phyloP scores from a whole-genome alignment of 2,113 vertebrate genomes.

The Sula dactylatra region DNA sequence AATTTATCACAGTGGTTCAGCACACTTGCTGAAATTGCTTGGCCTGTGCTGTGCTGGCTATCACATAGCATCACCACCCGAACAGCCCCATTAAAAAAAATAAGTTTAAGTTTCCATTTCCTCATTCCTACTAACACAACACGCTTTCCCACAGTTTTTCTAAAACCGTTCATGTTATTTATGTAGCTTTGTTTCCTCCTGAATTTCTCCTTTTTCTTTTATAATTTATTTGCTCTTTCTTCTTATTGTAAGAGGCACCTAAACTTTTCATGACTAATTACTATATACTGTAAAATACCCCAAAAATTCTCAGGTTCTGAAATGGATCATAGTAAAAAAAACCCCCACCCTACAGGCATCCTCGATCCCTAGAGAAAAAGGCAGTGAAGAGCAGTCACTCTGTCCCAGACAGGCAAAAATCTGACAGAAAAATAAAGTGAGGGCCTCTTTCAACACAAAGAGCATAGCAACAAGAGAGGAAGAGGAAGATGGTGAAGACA shows the following conservation, averaged over 20 bases:
- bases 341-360: background rate
- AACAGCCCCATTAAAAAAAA: background rate
- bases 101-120: background rate
- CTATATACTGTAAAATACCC: background rate
- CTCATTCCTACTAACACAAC: background rate
- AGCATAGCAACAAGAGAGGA: background rate
- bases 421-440: background rate
- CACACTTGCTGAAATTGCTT: background rate
- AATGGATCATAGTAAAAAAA: background rate
- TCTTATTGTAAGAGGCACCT: background rate
- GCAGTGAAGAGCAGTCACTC: background rate
- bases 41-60: background rate
- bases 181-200: background rate
- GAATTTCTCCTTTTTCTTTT: background rate
- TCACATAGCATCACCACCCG: background rate
- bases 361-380: background rate
- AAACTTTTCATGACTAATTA: background rate
- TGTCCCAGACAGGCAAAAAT: background rate
- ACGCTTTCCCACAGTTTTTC: background rate
- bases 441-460: background rate
- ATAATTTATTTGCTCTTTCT: background rate
- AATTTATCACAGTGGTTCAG: background rate
- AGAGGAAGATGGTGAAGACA: background rate
- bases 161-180: background rate
- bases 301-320: background rate